Evolutionary conservation across 2,888 invertebrate species (phyloP).

Genomic region (Craniophora ligustri): DNA sequence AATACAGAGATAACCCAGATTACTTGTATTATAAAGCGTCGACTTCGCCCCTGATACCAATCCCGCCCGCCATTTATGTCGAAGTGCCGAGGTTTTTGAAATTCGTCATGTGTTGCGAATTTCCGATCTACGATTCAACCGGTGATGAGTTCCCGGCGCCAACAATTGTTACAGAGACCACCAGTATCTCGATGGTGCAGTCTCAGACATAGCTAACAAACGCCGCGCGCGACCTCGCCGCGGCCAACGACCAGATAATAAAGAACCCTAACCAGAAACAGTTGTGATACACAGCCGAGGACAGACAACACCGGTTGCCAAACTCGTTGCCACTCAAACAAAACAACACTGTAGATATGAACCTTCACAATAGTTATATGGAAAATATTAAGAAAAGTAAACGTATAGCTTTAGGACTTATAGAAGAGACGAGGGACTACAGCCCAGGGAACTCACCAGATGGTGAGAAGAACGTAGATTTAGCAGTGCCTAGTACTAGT

Average conservation of each 20-base stretch:
- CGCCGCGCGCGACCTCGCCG: constrained; percentile 81
- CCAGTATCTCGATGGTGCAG: constrained; percentile 91
- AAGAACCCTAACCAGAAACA: constrained; percentile 75
- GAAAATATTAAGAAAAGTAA: constrained; percentile 80
- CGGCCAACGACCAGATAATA: constrained; percentile 75
- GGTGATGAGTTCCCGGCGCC: constrained; percentile 90
- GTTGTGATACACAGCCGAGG: constrained; percentile 86
- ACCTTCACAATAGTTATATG: constrained; percentile 81
- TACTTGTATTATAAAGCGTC: constrained; percentile 96
- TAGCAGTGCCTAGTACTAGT: constrained; percentile 76
- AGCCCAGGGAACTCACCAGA: constrained; percentile 68
- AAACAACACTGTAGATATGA: constrained; percentile 83
- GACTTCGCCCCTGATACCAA: constrained; percentile 96
- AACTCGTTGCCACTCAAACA: constrained; percentile 83
- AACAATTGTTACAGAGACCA: constrained; percentile 91
- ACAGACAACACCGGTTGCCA: constrained; percentile 79
- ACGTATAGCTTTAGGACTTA: constrained; percentile 76
- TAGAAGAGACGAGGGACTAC: constrained; percentile 80
- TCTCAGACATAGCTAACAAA: constrained; percentile 91
- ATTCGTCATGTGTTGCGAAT: constrained; percentile 95
- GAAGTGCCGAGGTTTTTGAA: constrained; percentile 95
- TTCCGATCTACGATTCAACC: constrained; percentile 94
- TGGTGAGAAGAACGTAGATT: constrained; percentile 60
- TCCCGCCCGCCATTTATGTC: constrained; percentile 95
- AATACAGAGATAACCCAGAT: constrained; percentile 95